Conservation (phyloP, 35 echinoderm and acorn worm species). For the Acanthaster planci region DNA sequence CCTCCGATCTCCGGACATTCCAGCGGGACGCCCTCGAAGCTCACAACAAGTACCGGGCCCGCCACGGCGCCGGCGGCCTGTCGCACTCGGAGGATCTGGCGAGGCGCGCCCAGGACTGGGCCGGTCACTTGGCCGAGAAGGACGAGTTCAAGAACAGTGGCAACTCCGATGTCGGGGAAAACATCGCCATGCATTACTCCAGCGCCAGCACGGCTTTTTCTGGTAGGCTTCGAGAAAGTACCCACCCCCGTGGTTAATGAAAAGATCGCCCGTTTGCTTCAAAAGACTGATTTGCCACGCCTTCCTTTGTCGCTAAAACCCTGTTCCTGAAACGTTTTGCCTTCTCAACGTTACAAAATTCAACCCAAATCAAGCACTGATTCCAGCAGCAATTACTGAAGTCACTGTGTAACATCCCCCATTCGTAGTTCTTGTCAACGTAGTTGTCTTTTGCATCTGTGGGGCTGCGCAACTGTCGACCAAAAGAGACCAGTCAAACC, state of each 20-base stretch:
- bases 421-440: too few relatives aligned
- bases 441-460: too few relatives aligned
- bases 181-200: constrained; percentile 91
- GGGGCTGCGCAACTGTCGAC: too few relatives aligned
- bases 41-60: constrained; percentile 75
- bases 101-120: constrained; percentile 81
- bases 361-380: background rate
- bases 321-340: background rate
- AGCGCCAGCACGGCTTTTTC: constrained; percentile 85
- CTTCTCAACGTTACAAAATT: background rate
- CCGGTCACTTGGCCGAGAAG: constrained; percentile 73
- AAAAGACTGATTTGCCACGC: background rate
- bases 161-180: constrained; percentile 79
- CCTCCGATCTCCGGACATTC: constrained; percentile 62
- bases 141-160: constrained; percentile 79
- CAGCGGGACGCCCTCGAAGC: constrained; percentile 60
- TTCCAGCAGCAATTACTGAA: background rate
- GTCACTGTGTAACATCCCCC: background rate
- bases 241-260: background rate
- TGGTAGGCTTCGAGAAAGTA: constrained; percentile 37
- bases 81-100: constrained; percentile 61
- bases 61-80: constrained; percentile 51
- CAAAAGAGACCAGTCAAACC: too few relatives aligned
- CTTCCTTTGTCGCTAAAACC: background rate
- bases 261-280: background rate